Evolutionary conservation across 2,888 invertebrate species (phyloP), one percentile per base, ranked within the genome.

Genomic region (Saturnia japonica): DNA sequence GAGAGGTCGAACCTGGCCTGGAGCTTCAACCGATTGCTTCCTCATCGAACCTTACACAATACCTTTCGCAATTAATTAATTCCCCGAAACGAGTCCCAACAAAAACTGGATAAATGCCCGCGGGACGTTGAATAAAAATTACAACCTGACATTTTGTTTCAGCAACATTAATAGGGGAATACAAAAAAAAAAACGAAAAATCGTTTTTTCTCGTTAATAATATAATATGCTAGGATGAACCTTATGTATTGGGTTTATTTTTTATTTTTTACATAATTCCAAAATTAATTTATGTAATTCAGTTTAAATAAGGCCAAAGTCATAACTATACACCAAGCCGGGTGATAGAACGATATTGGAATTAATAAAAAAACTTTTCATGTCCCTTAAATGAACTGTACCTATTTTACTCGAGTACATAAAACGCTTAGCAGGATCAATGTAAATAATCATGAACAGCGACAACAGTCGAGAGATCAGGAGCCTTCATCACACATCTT

Each of bases 1-100:
- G 71, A 57, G 74, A 73, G 68, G 76, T 34, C 34, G n/a, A n/a
- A n/a, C n/a, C n/a, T n/a, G 6, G 34, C 34, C 34, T 68, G 43
- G 57, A 60, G 43, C 68, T 74, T 68, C 69, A 73, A 74, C 74
- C 76, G 77, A 79, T 78, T 78, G 77, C 72, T 78, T 78, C 76
- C 62, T 77, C 75, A 70, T 72, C 60, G 73, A 74, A 68, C 47
- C 77, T 76, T 75, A 72, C 72, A 72, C 72, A 67, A 68, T 72
- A 72, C 73, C 76, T 74, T 78, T 79, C 72, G 70, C 75, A 79
- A 82, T 82, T 84, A 83, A 84, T 84, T 84, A 83, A 83, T 83
- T 83, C 81, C 78, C 73, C 70, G 75, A 76, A 80, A 80, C 80
- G 80, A 76, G 72, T 74, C 73, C 66, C 70, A 68, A 68, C 57